These are phyloP conservation scores for Chromobotia macracanthus DNA, from an alignment of 2,797 vertebrate species.

Conservation along the genomic window DNA sequence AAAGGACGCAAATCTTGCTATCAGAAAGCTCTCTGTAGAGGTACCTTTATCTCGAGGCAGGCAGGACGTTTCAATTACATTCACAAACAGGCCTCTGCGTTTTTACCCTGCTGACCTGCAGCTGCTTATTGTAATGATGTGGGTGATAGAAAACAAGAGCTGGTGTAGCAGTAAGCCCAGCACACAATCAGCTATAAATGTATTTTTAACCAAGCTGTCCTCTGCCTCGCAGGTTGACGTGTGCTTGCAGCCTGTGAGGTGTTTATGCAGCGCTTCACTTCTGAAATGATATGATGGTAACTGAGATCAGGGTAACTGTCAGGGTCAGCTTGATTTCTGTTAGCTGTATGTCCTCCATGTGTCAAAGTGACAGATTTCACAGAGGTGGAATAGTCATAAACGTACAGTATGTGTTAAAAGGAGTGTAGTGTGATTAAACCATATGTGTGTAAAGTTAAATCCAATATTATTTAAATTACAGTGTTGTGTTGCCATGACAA, in stretches of 20 bases:
- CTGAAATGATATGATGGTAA: background rate
- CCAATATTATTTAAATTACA: background rate
- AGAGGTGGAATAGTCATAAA: background rate
- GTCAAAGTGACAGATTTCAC: slow-evolving; percentile 18
- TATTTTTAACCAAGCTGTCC: slow-evolving; percentile 27
- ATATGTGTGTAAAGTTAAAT: background rate
- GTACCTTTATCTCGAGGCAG: slow-evolving; percentile 23
- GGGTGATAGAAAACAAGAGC: slow-evolving; percentile 2
- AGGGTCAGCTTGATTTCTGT: slow-evolving; percentile 11
- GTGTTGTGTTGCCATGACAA: background rate
- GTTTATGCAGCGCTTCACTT: slow-evolving; percentile 3
- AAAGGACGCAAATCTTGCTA: slow-evolving; percentile 4
- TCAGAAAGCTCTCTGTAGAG: slow-evolving; percentile 25
- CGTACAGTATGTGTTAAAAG: background rate
- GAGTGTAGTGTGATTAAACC: background rate
- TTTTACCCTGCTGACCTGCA: slow-evolving; percentile 16
- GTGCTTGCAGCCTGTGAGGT: background rate
- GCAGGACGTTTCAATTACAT: slow-evolving; percentile 49
- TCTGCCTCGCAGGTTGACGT: background rate
- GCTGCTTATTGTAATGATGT: slow-evolving; percentile 50
- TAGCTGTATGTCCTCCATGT: background rate
- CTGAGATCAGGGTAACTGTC: background rate
- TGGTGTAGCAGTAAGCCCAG: slow-evolving; percentile 4
- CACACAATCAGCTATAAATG: slow-evolving; percentile 38
- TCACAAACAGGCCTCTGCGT: slow-evolving; percentile 11